Conservation (phyloP, 2,113 vertebrate species). For the cattle (Bos taurus) region DNA sequence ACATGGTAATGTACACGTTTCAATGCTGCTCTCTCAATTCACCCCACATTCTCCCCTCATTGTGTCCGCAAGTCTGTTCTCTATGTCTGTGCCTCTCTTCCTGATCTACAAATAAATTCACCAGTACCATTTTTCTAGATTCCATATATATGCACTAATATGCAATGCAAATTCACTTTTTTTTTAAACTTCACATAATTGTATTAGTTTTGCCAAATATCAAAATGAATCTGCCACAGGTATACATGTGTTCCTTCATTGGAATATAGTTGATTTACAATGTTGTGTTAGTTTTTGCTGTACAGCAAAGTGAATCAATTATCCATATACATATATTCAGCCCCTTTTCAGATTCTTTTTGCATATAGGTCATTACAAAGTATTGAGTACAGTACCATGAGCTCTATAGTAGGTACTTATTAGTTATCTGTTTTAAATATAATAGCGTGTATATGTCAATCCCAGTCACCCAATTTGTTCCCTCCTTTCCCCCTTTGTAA, state of each 20-base stretch:
- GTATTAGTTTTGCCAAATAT: too few species aligned
- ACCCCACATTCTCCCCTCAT: not conserved
- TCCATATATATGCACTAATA: not conserved
- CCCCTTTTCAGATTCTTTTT: not conserved
- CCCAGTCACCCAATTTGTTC: not conserved
- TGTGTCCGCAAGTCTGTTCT: not conserved
- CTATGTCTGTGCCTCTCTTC: not conserved
- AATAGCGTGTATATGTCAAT: not conserved
- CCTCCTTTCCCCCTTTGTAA: not conserved
- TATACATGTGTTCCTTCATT: not conserved
- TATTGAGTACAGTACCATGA: not conserved
- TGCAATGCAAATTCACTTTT: not conserved
- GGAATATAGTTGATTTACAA: not conserved
- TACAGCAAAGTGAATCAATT: not conserved
- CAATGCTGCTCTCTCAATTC: not conserved
- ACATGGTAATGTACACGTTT: not conserved
- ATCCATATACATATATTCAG: not conserved
- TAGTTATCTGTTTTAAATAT: not conserved
- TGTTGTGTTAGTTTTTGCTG: not conserved
- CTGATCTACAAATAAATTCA: not conserved
- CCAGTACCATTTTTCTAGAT: not conserved
- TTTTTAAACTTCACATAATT: too few species aligned
- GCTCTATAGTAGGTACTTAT: not conserved
- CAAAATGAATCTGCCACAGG: too few species aligned
- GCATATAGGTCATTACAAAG: not conserved